Percentiles rank a stretch among this genome's conserved stretches.
phyloP scores from a whole-genome alignment of 1,140 invertebrate species.

The Danaus plexippus region DNA sequence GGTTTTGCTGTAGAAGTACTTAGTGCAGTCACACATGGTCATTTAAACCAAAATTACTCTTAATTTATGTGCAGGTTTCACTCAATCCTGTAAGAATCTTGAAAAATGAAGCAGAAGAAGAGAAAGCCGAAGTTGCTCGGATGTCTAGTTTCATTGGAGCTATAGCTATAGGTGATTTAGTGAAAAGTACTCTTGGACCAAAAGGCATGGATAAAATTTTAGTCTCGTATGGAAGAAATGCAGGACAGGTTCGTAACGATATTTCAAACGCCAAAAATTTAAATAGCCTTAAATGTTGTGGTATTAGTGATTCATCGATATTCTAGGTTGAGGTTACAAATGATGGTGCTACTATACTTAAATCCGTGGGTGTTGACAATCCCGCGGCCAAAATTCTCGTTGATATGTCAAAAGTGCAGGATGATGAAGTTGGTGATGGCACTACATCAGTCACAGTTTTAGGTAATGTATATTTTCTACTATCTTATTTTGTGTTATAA shows the following conservation, averaged over 20 bases:
- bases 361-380: slow-evolving; percentile 97
- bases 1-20: too few relatives aligned
- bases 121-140: slow-evolving; percentile 95
- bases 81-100: slow-evolving; percentile 95
- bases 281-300: neutral
- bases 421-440: slow-evolving; percentile 99
- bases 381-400: slow-evolving; percentile 99
- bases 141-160: slow-evolving; percentile 98
- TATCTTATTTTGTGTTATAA: neutral
- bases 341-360: slow-evolving; percentile 99
- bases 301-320: slow-evolving; percentile 3
- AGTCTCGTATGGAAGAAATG: slow-evolving; percentile 85
- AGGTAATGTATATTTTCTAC: slow-evolving; percentile 62
- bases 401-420: slow-evolving; percentile 98
- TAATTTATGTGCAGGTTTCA: slow-evolving; percentile 76
- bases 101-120: slow-evolving; percentile 96
- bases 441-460: slow-evolving; percentile 99
- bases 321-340: slow-evolving; percentile 95
- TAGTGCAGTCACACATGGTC: slow-evolving; percentile 40
- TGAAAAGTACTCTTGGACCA: slow-evolving; percentile 98
- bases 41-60: slow-evolving; percentile 23
- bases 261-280: neutral
- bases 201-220: slow-evolving; percentile 99
- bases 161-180: slow-evolving; percentile 97
- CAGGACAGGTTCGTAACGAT: slow-evolving; percentile 72